A percentile compares a stretch with the other conserved stretches of the same genome.
These are phyloP conservation scores for Callopanchax toddi DNA, from an alignment of 2,113 vertebrate genomes.

Conservation along the genomic window DNA sequence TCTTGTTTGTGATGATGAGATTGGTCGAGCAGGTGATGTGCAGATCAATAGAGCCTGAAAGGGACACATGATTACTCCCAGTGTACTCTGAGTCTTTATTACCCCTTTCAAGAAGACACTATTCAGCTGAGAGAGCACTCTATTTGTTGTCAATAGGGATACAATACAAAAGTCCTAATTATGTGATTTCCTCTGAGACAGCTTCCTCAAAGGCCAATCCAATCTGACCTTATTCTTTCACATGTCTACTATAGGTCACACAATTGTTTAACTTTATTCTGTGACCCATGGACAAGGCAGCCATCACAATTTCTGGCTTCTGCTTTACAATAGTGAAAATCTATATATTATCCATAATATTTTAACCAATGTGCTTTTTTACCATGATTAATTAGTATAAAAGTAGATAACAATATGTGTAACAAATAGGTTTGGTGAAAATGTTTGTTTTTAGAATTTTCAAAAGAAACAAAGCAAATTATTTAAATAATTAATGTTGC, in stretches of 20 bases:
- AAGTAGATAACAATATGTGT: background rate
- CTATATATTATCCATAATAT: background rate
- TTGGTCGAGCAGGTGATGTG: constrained; percentile 3
- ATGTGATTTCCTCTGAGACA: constrained; percentile 29
- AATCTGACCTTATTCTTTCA: constrained; percentile 21
- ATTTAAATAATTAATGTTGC: background rate
- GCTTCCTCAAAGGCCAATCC: constrained; percentile 1
- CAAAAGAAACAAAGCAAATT: background rate
- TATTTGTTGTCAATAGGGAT: constrained; percentile 20
- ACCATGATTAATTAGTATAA: background rate
- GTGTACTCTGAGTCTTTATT: constrained; percentile 19
- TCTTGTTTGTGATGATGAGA: constrained; percentile 5
- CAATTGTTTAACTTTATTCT: constrained; percentile 1
- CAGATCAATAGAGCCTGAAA: constrained; percentile 52
- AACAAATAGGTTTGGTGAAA: background rate
- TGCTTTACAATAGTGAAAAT: background rate
- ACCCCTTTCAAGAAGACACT: constrained; percentile 15
- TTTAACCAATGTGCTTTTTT: background rate
- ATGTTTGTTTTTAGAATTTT: background rate
- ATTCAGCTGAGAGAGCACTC: constrained; percentile 14
- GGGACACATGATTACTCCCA: constrained; percentile 19
- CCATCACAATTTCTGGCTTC: background rate
- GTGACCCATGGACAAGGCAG: background rate
- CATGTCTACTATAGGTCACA: background rate
- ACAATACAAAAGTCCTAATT: constrained; percentile 28